phyloP scores from a whole-genome alignment of 2,113 vertebrate species.

The Brachyhypopomus gauderio region DNA sequence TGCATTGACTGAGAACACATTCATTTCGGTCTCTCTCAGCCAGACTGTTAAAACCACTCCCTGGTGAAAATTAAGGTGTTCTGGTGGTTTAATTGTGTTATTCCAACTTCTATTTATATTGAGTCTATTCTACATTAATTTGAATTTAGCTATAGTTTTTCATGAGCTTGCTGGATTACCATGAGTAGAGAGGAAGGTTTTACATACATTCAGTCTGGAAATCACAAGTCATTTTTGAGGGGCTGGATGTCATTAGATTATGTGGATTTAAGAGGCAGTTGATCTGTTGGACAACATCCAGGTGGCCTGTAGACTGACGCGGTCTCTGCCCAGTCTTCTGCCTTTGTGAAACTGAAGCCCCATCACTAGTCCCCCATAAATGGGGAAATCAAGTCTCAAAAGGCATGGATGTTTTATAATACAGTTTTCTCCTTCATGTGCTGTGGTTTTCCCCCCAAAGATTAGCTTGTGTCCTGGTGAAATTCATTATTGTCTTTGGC shows the following conservation, averaged over 20 bases:
- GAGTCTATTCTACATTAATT: no score
- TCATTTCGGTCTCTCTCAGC: background rate
- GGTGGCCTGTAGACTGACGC: background rate
- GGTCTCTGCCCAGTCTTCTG: background rate
- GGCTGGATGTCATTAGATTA: background rate
- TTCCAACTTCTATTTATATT: no score
- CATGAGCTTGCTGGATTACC: no score
- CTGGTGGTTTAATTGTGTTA: background rate
- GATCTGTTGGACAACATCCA: background rate
- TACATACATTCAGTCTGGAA: background rate
- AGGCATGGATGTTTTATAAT: background rate
- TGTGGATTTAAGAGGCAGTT: background rate
- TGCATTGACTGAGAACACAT: background rate
- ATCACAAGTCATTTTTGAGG: background rate
- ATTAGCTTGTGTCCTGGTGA: background rate
- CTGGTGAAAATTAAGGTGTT: background rate
- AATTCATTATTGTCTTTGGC: conserved; percentile 4
- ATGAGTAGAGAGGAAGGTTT: background rate
- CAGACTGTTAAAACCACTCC: background rate
- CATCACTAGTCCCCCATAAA: background rate
- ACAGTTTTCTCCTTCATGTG: background rate
- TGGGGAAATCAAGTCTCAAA: background rate
- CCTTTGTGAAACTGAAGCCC: background rate
- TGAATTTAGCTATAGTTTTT: no score
- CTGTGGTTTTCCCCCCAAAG: background rate